Base-by-base conservation (phyloP, 2,113 vertebrate species). In the Labeo catla region DNA sequence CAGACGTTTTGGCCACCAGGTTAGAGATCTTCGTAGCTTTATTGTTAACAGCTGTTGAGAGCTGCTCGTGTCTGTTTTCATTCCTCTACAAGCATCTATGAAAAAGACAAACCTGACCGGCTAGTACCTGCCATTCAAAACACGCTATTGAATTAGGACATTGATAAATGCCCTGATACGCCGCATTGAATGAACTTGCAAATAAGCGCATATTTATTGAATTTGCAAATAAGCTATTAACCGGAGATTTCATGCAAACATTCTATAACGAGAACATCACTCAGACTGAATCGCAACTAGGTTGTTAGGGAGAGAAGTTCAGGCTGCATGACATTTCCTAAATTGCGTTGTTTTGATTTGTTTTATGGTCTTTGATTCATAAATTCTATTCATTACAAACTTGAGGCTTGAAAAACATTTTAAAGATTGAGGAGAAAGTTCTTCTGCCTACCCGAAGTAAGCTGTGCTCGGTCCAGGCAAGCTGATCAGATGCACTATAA, bases 371-470 rank as follows among this genome's bases (percentile, higher is more conserved):
- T 59, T n/a, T 78, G 23, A 21, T 50, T 15, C 43, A 50, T 50
- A n/a, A 0, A 34, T 34, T 52, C 52, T 54, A 77, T 50, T 49
- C 23, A 36, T 50, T 45, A 11, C 19, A 77, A 16, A 15, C 0
- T 7, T 50, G 6, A 77, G 19, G 49, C 23, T 52, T 77, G 15
- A 36, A 34, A 52, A 77, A 77, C 12, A 72, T 72, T 28, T 72
- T 21, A 72, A 52, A 77, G 49, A n/a, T 15, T 76, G 43, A 47
- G 21, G 39, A 65, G 28, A 79, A 0, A 43, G 28, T n/a, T 45
- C 2, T 16, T 47, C 89, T 83, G 45, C 95, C 91, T 95, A 97
- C 96, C 96, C 96, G 92, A 97, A 97, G 93, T 97, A 97, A 52
- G 96, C 96, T 87, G 95, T 91, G 89, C 94, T 91, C 65, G 95